Base-by-base conservation (phyloP, 2,888 invertebrate genomes). In the Apamea anceps region DNA sequence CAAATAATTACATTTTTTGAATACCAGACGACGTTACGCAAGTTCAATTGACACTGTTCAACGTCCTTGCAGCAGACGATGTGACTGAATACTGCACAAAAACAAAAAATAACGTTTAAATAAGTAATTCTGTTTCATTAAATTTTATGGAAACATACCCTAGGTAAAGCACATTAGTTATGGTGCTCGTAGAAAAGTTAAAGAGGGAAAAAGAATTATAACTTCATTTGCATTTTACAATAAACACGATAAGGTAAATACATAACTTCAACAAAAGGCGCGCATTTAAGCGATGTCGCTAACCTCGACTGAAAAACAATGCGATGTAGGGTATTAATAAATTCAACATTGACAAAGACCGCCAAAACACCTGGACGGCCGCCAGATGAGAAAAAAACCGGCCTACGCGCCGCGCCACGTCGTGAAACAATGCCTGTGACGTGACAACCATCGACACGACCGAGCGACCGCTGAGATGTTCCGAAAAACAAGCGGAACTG, bases 271-370 rank as follows among this genome's bases (percentile, higher is more conserved):
- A 70, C 74, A 79, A 80, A 83, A 60, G 75, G 80, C 80, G 71
- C 60, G 82, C 85, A 86, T 87, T 87, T 79, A 87, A 89, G 82
- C 86, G 86, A 93, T 92, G 93, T 93, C 92, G 93, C 92, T 92
- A 92, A 94, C 94, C 94, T 95, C 95, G 95, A 92, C 92, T 92
- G 86, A 90, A 91, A 92, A 92, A 94, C 95, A 95, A 95, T 94
- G 91, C 91, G 90, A 91, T 93, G 92, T 82, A 83, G 83, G 68
- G 86, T 96, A 97, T 96, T 96, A 97, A 97, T 97, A 97, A 96
- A 96, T 96, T 92, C 94, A 96, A 94, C 97, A 97, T 97, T 97
- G 97, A 97, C 97, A 97, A 94, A 97, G 97, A 97, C 96, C 97
- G 96, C 96, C 96, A 97, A 96, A 96, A 94, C 95, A 94, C 89